A percentile compares a stretch with the other conserved stretches of the same genome.
Evolutionary conservation across 2,888 invertebrate genomes (phyloP).

Genomic region (Gymnocheta viridis): DNA sequence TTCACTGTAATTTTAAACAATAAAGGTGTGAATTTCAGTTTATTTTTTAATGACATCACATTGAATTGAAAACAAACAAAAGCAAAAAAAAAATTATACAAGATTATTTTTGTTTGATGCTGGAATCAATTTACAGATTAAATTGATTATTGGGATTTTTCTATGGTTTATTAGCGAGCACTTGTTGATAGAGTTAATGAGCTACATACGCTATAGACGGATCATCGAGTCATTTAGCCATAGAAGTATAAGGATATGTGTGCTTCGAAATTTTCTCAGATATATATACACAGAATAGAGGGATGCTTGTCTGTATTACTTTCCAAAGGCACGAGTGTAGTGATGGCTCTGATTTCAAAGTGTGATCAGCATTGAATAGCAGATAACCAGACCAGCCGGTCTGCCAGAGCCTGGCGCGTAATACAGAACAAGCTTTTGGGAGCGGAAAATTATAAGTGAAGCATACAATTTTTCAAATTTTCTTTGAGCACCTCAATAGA

Average conservation of each 20-base stretch:
- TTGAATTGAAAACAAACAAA: not conserved
- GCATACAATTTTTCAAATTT: no score
- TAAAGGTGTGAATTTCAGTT: slow-evolving; percentile 60
- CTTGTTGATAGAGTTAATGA: not conserved
- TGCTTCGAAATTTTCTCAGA: no score
- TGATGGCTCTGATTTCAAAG: no score
- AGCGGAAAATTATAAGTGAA: no score
- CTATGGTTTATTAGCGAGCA: not conserved
- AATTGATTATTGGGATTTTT: slow-evolving; percentile 41
- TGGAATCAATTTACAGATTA: slow-evolving; percentile 36
- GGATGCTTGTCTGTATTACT: no score
- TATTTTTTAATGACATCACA: slow-evolving; percentile 46
- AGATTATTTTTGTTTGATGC: not conserved
- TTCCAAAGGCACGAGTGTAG: no score
- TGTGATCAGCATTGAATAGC: no score
- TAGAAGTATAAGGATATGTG: not conserved
- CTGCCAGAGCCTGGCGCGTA: no score
- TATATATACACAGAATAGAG: no score
- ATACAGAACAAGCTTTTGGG: no score
- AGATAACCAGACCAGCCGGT: no score
- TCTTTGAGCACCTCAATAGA: no score
- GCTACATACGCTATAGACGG: not conserved
- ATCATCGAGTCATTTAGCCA: not conserved
- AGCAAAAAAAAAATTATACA: not conserved
- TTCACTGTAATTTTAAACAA: slow-evolving; percentile 43